These are phyloP conservation scores for Chelon labrosus DNA, from an alignment of 2,797 vertebrate species.

Conservation along the genomic window DNA sequence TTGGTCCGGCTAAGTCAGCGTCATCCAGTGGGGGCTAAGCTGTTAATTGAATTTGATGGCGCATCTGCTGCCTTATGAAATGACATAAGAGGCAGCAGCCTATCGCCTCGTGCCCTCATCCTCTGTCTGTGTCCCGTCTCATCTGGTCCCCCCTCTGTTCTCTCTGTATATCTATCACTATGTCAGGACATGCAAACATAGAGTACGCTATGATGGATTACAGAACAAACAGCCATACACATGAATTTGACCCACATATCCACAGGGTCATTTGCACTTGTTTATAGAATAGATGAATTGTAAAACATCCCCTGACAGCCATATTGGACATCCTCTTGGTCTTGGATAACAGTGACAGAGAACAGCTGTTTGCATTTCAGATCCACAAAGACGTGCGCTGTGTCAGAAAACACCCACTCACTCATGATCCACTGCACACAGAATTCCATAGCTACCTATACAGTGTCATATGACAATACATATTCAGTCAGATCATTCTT, in stretches of 20 bases:
- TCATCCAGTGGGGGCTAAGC: conserved; percentile 49
- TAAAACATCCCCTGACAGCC: conserved; percentile 8
- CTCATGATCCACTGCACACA: neutral
- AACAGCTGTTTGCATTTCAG: conserved; percentile 40
- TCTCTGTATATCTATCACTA: conserved; percentile 6
- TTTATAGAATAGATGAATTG: conserved; percentile 22
- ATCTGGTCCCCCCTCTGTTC: conserved; percentile 2
- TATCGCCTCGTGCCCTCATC: conserved; percentile 24
- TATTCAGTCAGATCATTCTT: neutral
- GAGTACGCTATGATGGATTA: conserved; percentile 18
- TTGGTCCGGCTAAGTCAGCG: conserved; percentile 40
- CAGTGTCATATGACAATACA: neutral
- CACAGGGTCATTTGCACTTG: conserved; percentile 23
- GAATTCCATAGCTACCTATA: neutral
- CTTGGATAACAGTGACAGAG: conserved; percentile 2
- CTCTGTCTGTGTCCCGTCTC: conserved; percentile 7
- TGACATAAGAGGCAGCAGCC: conserved; percentile 44
- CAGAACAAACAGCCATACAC: conserved; percentile 14
- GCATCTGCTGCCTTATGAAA: conserved; percentile 68
- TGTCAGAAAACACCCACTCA: conserved; percentile 3
- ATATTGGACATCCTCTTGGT: neutral
- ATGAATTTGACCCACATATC: conserved; percentile 8
- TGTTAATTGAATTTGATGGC: conserved; percentile 75
- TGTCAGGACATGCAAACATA: conserved; percentile 13
- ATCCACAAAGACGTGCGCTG: conserved; percentile 12